Base-by-base conservation (phyloP, 2,113 vertebrate species). In the human region DNA sequence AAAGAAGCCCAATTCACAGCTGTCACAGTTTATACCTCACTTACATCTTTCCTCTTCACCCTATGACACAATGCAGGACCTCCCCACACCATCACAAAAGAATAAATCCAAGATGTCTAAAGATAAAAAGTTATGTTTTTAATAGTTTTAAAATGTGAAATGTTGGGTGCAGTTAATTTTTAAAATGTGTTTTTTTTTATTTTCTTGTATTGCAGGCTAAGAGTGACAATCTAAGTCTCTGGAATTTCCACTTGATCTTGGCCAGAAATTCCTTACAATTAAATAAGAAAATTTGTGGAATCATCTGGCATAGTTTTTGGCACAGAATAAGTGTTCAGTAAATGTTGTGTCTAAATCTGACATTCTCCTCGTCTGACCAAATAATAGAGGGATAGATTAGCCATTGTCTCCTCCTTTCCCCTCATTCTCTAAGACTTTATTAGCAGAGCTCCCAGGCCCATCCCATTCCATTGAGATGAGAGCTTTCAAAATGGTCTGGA, bases 101-200 rank as follows among this genome's bases (percentile, higher is more conserved):
- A 94, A 81, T 27, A 18, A 85, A 91, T 89, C 16, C 11, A 79
- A 80, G 16, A 13, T 55, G 61, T 55, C 52, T 93, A 48, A 82
- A 88, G 32, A 50, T 83, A 83, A 70, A 87, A 30, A 3, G 6
- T 27, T 83, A 6, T n/a, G 61, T 84, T 94, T 95, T 90, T 45
- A 64, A 48, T 85, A 16, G 45, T 25, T 96, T 94, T 82, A 32
- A 97, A 90, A 88, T 94, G 32, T 40, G 57, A 87, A 81, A 8
- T 38, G 6, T 20, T 64, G 3, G 40, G 5, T 45, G 2, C 8
- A 83, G 61, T 1, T 88, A 43, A 55, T 52, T 90, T 96, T 68
- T 50, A 17, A 30, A 38, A 66, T 40, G 16, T n/a, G 22, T 3
- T 40, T 40, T 78, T 72, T 78, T 70, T 17, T 17, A 35, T 35